Percentiles rank a stretch among this genome's conserved stretches.
These are phyloP conservation scores for Sinosuthora webbiana DNA, from an alignment of 2,113 vertebrate genomes.

Conservation along the genomic window DNA sequence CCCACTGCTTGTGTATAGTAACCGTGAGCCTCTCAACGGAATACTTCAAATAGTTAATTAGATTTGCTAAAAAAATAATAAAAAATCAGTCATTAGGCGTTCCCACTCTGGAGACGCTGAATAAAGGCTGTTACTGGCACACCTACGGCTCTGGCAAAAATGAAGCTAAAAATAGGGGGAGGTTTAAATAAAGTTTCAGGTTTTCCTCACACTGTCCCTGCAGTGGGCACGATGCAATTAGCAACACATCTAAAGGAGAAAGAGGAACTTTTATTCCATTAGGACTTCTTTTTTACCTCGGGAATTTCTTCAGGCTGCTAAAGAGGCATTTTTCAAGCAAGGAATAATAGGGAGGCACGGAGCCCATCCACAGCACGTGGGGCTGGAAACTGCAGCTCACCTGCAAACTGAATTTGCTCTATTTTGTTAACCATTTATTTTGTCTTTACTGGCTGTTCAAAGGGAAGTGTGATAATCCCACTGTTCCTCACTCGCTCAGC, in stretches of 20 bases:
- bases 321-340: conserved; percentile 65
- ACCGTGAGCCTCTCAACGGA: conserved; percentile 69
- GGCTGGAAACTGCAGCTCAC: conserved; percentile 50
- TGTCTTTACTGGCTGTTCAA: conserved; percentile 76
- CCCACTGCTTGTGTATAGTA: conserved; percentile 71
- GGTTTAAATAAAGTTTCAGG: conserved; percentile 51
- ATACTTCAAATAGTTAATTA: conserved; percentile 82
- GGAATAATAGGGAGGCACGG: conserved; percentile 42
- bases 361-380: background rate
- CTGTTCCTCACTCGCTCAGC: conserved; percentile 68
- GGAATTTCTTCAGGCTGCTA: conserved; percentile 66
- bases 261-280: conserved; percentile 57
- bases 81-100: conserved; percentile 68
- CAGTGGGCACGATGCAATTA: conserved; percentile 63
- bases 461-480: conserved; percentile 77
- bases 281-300: conserved; percentile 56
- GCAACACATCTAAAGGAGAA: conserved; percentile 58
- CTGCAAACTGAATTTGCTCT: conserved; percentile 71
- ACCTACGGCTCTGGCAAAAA: conserved; percentile 58
- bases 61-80: conserved; percentile 69
- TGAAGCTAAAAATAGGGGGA: conserved; percentile 45
- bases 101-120: conserved; percentile 56
- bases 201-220: conserved; percentile 45
- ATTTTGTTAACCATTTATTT: conserved; percentile 78
- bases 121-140: conserved; percentile 56